Evolutionary conservation across 2,113 vertebrate species (phyloP).

Genomic region (Catharus minimus): DNA sequence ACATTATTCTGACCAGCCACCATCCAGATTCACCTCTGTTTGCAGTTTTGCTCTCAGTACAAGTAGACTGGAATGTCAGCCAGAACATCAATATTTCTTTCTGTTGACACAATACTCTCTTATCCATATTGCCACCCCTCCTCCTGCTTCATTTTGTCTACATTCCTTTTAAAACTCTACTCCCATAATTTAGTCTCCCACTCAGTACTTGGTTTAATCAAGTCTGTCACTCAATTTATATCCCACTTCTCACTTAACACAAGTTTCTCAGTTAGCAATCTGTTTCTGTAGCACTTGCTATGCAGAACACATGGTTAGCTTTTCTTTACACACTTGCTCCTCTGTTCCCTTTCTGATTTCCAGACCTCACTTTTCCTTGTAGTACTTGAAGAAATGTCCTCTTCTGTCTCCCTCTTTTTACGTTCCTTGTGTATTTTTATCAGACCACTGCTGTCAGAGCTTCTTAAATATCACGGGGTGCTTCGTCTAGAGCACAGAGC

Average conservation of each 20-base stretch:
- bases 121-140: conserved; percentile 50
- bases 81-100: conserved; percentile 66
- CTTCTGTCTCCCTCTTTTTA: neutral
- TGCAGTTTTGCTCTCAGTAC: neutral
- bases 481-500: neutral
- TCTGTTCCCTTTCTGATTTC: neutral
- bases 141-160: conserved; percentile 52
- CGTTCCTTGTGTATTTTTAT: neutral
- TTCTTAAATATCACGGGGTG: neutral
- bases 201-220: conserved; percentile 67
- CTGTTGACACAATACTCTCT: conserved; percentile 64
- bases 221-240: conserved; percentile 68
- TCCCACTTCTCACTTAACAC: conserved; percentile 34
- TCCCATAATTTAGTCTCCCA: conserved; percentile 63
- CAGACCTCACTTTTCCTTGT: conserved; percentile 9
- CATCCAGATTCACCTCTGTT: neutral
- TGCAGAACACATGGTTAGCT: conserved; percentile 36
- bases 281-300: conserved; percentile 51
- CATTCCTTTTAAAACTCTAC: conserved; percentile 29
- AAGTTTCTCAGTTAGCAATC: conserved; percentile 51
- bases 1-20: neutral
- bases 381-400: neutral
- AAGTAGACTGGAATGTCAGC: conserved; percentile 50
- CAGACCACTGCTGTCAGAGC: neutral
- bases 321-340: conserved; percentile 14